Percentiles rank a stretch among this genome's conserved stretches.
Evolutionary conservation across 2,888 invertebrate genomes (phyloP).

Genomic region (Drosophila melanocephala): DNA sequence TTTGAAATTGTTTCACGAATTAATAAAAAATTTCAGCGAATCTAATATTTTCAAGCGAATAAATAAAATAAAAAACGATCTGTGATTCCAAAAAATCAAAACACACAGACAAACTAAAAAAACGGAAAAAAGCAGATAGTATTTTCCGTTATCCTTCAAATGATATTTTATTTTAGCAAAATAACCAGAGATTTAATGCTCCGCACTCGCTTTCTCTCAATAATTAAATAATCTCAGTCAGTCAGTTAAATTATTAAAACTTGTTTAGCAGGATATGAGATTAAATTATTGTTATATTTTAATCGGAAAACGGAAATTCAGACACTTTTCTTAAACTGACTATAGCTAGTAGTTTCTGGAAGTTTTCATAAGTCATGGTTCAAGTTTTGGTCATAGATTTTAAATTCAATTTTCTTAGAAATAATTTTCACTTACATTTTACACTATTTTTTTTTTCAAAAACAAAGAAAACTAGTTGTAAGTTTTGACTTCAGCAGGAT

Average conservation of each 20-base stretch:
- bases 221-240: background rate
- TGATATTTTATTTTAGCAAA: background rate
- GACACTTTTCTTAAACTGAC: background rate
- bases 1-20: background rate
- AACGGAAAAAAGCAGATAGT: background rate
- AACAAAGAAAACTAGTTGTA: background rate
- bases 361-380: background rate
- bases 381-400: background rate
- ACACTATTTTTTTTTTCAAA: background rate
- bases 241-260: background rate
- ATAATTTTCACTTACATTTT: background rate
- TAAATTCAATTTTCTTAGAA: background rate
- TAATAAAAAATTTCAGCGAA: background rate
- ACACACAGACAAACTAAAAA: background rate
- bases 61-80: background rate
- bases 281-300: background rate
- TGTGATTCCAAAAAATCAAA: background rate
- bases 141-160: background rate
- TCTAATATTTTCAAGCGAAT: background rate
- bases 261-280: background rate
- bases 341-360: background rate
- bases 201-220: rapidly evolving
- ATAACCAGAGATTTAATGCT: background rate
- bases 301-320: background rate
- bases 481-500: background rate